These are phyloP conservation scores for Aporophyla lueneburgensis DNA, from an alignment of 2,888 invertebrate genomes.

Conservation along the genomic window DNA sequence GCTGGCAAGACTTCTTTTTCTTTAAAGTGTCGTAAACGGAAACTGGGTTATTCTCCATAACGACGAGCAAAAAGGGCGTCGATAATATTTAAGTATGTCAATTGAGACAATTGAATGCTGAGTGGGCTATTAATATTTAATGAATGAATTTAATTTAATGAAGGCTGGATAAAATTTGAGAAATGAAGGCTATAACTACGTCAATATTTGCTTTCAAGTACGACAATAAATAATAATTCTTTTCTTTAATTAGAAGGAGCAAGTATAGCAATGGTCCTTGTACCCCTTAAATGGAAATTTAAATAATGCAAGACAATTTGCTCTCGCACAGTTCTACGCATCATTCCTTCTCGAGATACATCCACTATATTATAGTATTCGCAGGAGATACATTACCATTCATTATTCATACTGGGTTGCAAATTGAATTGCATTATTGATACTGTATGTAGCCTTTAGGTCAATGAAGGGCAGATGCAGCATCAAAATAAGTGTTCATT, in stretches of 20 bases:
- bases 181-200: slow-evolving; percentile 2
- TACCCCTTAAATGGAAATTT: background rate
- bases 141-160: slow-evolving; percentile 24
- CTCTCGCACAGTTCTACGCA: background rate
- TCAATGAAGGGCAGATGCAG: slow-evolving; percentile 20
- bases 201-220: background rate
- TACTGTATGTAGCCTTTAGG: slow-evolving; percentile 29
- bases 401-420: slow-evolving; percentile 40
- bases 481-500: slow-evolving; percentile 1
- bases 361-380: background rate
- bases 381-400: slow-evolving; percentile 34
- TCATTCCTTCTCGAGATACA: background rate
- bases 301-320: background rate
- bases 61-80: slow-evolving; percentile 15
- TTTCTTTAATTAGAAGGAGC: background rate
- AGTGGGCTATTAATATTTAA: slow-evolving; percentile 39
- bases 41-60: slow-evolving; percentile 33
- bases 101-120: slow-evolving; percentile 37
- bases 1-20: slow-evolving; percentile 8
- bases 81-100: slow-evolving; percentile 39
- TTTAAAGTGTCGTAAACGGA: slow-evolving; percentile 10
- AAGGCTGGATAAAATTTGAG: no score
- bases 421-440: slow-evolving; percentile 53
- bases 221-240: background rate
- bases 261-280: background rate